Evolutionary conservation across 2,113 vertebrate species (phyloP).

Genomic region (Forbesichthys agassizii): DNA sequence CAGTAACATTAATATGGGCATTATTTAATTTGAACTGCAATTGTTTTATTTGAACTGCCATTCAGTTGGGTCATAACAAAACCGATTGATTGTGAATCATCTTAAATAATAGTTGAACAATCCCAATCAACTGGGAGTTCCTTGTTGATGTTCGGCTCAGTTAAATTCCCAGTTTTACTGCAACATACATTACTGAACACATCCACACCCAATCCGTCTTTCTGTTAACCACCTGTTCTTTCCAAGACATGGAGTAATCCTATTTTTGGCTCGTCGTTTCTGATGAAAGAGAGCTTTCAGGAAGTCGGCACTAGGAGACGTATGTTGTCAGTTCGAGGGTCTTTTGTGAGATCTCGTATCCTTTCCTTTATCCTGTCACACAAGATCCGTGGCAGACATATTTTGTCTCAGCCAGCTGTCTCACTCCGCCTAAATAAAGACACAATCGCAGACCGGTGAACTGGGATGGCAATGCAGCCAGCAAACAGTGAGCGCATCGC

Average conservation of each 20-base stretch:
- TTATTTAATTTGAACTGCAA: too few relatives aligned
- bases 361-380: slow-evolving; percentile 36
- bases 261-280: slow-evolving; percentile 55
- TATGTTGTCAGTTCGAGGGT: slow-evolving; percentile 57
- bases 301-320: slow-evolving; percentile 48
- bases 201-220: background rate
- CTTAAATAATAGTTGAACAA: too few relatives aligned
- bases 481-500: slow-evolving; percentile 35
- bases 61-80: too few relatives aligned
- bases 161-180: background rate
- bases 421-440: slow-evolving; percentile 38
- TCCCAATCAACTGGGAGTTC: background rate
- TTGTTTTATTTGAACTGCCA: too few relatives aligned
- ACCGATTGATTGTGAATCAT: too few relatives aligned
- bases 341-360: slow-evolving; percentile 52
- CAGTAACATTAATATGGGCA: too few relatives aligned
- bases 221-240: slow-evolving; percentile 12
- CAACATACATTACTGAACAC: background rate
- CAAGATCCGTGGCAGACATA: slow-evolving; percentile 23
- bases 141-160: background rate
- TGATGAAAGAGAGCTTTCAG: slow-evolving; percentile 46
- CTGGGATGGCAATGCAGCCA: slow-evolving; percentile 31
- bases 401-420: slow-evolving; percentile 1
- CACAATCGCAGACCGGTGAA: slow-evolving; percentile 55
- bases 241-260: slow-evolving; percentile 63